These are phyloP conservation scores for Drosophila repleta DNA, from an alignment of 1,140 invertebrate species.

Conservation along the genomic window DNA sequence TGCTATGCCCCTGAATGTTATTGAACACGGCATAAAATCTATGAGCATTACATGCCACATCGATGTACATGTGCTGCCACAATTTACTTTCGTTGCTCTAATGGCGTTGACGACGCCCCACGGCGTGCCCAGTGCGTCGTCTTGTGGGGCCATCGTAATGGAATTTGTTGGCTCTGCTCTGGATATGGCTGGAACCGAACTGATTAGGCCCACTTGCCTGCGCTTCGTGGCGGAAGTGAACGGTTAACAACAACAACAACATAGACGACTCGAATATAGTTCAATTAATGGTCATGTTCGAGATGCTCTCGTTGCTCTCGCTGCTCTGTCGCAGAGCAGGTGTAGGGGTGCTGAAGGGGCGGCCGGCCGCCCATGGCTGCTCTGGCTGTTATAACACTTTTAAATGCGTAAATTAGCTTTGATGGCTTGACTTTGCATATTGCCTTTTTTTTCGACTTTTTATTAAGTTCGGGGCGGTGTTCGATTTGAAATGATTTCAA, in stretches of 20 bases:
- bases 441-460: constrained; percentile 29
- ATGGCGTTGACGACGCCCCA: constrained; percentile 40
- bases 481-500: constrained; percentile 74
- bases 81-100: constrained; percentile 65
- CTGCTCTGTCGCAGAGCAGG: constrained; percentile 22
- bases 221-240: constrained; percentile 60
- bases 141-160: constrained; percentile 29
- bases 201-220: constrained; percentile 41
- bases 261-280: constrained; percentile 33
- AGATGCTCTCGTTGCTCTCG: constrained; percentile 28
- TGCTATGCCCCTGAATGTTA: constrained; percentile 4
- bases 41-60: constrained; percentile 41
- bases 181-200: constrained; percentile 47
- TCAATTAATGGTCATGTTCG: constrained; percentile 54
- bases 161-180: constrained; percentile 8
- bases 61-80: constrained; percentile 48
- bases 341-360: no score
- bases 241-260: constrained; percentile 41
- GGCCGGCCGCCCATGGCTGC: constrained; percentile 25
- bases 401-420: constrained; percentile 70
- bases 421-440: constrained; percentile 28
- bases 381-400: constrained; percentile 67
- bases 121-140: constrained; percentile 29
- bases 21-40: no score
- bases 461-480: constrained; percentile 42